Conservation (phyloP, 2,113 vertebrate genomes). For the Gadus macrocephalus region DNA sequence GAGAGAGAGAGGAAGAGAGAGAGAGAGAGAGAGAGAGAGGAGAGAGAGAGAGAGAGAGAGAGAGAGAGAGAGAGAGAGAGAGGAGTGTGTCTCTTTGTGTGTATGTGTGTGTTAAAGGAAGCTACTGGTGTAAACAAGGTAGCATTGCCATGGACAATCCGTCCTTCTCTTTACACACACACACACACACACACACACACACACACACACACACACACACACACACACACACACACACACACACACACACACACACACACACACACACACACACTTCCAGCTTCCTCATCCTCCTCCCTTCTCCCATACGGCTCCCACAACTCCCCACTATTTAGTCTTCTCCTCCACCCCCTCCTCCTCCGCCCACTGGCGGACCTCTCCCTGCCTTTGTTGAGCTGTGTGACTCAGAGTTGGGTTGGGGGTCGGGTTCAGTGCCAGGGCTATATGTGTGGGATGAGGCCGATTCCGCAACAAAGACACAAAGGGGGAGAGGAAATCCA, state of each 20-base stretch:
- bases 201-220: background rate
- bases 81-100: slow-evolving; percentile 6
- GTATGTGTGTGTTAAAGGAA: slow-evolving; percentile 1
- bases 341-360: too few relatives aligned
- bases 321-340: too few relatives aligned
- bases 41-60: background rate
- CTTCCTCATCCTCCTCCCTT: background rate
- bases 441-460: too few relatives aligned
- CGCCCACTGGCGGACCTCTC: too few relatives aligned
- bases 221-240: background rate
- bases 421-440: too few relatives aligned
- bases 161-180: background rate
- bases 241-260: background rate
- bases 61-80: background rate
- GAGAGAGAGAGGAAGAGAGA: too few relatives aligned
- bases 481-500: too few relatives aligned
- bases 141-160: slow-evolving; percentile 24
- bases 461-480: too few relatives aligned
- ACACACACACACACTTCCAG: background rate
- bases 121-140: slow-evolving; percentile 18
- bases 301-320: too few relatives aligned
- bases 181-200: background rate
- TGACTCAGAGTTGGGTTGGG: too few relatives aligned
- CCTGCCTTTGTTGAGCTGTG: too few relatives aligned
- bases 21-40: background rate